phyloP scores from a whole-genome alignment of 2,797 vertebrate genomes.

The Halcyon smyrnensis region DNA sequence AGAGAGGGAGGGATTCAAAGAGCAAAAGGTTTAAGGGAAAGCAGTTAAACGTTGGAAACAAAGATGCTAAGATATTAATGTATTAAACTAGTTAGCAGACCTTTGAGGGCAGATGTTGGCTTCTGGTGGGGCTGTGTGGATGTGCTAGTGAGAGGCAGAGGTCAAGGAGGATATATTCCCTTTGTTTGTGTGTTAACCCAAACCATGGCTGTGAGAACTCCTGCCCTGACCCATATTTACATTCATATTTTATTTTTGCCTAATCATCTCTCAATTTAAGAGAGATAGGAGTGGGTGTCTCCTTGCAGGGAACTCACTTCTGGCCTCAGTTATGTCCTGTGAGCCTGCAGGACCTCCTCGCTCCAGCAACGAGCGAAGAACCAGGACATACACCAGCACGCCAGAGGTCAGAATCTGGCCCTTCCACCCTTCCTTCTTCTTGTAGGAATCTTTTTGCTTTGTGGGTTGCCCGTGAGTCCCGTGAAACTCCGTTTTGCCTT shows the following conservation, averaged over 20 bases:
- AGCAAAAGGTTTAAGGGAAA: not conserved
- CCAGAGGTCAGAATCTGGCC: not conserved
- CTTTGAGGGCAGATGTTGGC: not conserved
- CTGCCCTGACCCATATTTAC: accelerated
- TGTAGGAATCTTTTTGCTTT: not conserved
- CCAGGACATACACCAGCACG: accelerated
- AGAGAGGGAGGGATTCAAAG: not conserved
- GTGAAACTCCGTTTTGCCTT: not conserved
- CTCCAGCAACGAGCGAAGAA: not conserved
- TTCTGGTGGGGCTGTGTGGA: not conserved
- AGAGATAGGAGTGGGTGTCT: not conserved
- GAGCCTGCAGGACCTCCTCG: not conserved
- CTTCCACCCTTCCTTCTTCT: not conserved
- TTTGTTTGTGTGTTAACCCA: not conserved
- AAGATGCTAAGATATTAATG: not conserved
- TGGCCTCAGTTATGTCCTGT: accelerated
- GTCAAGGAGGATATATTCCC: not conserved
- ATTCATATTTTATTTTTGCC: not conserved
- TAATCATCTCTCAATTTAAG: slow-evolving; percentile 8
- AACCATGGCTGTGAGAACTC: not conserved
- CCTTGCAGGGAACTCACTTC: not conserved
- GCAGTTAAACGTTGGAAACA: not conserved
- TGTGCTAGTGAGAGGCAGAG: not conserved
- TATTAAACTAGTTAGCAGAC: not conserved
- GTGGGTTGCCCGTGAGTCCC: not conserved